Conservation (phyloP, 2,797 vertebrate genomes). For the Neomorphus geoffroyi region DNA sequence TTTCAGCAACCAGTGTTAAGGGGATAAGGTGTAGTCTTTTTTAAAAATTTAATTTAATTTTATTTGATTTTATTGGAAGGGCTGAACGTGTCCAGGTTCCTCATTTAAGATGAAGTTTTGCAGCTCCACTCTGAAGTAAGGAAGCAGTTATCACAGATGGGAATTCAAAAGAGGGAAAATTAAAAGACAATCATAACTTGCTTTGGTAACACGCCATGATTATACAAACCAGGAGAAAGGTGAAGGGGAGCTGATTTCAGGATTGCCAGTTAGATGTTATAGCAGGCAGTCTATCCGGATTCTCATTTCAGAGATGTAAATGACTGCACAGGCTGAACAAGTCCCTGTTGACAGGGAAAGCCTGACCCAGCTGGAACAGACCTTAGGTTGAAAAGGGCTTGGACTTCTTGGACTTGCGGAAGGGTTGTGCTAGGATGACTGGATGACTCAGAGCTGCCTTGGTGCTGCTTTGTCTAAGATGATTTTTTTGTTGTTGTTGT, state of each 20-base stretch:
- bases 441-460: not conserved
- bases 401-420: not conserved
- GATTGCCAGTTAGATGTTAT: not conserved
- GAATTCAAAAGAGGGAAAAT: not conserved
- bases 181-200: not conserved
- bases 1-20: not conserved
- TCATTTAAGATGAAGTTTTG: not conserved
- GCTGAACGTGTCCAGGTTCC: not conserved
- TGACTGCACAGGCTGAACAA: not conserved
- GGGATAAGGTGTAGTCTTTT: not conserved
- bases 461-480: not conserved
- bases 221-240: not conserved
- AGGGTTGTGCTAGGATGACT: not conserved
- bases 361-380: not conserved
- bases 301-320: not conserved
- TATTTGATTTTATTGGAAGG: not conserved
- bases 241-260: not conserved
- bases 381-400: not conserved
- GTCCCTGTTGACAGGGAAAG: not conserved
- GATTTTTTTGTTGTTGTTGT: not conserved
- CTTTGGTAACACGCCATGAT: fast-evolving
- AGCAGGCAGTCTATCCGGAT: not conserved
- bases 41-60: not conserved
- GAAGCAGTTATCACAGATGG: not conserved
- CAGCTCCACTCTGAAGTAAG: not conserved